Evolutionary conservation across 2,888 invertebrate species (phyloP).

Genomic region (Diploptera punctata): DNA sequence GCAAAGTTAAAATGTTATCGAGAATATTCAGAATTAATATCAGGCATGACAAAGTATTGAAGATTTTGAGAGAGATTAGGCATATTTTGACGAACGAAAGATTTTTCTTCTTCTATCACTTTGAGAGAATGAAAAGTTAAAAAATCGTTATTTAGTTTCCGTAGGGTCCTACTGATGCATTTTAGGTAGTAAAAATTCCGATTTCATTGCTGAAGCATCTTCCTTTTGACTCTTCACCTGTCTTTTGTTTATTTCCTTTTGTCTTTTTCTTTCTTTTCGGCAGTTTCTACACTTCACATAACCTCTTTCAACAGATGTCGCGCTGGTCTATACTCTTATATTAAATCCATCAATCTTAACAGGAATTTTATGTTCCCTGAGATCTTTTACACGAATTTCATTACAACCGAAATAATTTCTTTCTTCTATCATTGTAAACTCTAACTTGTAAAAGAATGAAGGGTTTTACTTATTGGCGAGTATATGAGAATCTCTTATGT

Average conservation of each 20-base stretch:
- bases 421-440: no score
- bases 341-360: neutral
- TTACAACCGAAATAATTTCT: no score
- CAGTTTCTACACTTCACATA: neutral
- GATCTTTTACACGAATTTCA: no score
- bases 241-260: neutral
- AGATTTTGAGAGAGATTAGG: neutral
- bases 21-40: no score
- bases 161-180: neutral
- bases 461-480: no score
- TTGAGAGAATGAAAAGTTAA: neutral
- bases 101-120: no score
- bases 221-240: slow-evolving; percentile 5
- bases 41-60: no score
- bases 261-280: no score
- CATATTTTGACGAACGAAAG: neutral
- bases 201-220: neutral
- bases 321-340: neutral
- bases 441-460: no score
- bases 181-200: neutral
- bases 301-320: neutral
- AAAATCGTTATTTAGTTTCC: neutral
- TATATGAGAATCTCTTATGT: no score
- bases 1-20: no score
- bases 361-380: no score